These are phyloP conservation scores for Athene cunicularia DNA, from an alignment of 2,113 vertebrate species.

Conservation along the genomic window DNA sequence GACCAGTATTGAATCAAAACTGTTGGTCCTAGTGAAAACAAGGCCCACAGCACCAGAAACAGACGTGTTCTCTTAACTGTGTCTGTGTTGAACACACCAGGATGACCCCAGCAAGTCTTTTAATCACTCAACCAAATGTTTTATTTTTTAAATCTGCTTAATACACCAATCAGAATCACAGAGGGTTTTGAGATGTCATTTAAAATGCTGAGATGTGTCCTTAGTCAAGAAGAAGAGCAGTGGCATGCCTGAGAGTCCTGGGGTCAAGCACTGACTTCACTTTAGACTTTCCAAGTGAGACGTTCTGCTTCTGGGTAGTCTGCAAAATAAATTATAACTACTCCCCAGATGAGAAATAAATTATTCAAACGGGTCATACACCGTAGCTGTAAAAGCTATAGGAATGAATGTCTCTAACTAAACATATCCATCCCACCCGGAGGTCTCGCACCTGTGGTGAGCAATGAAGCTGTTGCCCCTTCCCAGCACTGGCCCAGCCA, in stretches of 20 bases:
- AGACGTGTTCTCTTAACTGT: background rate
- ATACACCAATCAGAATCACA: background rate
- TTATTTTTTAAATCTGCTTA: background rate
- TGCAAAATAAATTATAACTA: background rate
- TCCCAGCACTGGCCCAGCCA: background rate
- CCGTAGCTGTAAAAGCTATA: fast-evolving
- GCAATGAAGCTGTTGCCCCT: background rate
- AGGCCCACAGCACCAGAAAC: background rate
- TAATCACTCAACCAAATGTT: background rate
- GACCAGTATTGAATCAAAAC: background rate
- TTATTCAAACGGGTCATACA: background rate
- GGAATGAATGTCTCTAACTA: fast-evolving
- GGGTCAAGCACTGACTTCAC: background rate
- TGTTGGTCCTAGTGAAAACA: background rate
- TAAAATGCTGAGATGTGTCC: background rate
- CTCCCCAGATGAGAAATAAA: fast-evolving
- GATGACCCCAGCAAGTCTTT: background rate
- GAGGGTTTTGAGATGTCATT: fast-evolving
- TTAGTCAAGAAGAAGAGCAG: background rate
- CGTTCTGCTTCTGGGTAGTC: background rate
- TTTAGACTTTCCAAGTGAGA: background rate
- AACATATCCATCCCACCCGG: background rate
- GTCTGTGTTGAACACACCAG: background rate
- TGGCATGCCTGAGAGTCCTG: fast-evolving
- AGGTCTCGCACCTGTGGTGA: background rate